These are phyloP conservation scores for Cyaniris semiargus DNA, from an alignment of 2,888 invertebrate species.

Conservation along the genomic window DNA sequence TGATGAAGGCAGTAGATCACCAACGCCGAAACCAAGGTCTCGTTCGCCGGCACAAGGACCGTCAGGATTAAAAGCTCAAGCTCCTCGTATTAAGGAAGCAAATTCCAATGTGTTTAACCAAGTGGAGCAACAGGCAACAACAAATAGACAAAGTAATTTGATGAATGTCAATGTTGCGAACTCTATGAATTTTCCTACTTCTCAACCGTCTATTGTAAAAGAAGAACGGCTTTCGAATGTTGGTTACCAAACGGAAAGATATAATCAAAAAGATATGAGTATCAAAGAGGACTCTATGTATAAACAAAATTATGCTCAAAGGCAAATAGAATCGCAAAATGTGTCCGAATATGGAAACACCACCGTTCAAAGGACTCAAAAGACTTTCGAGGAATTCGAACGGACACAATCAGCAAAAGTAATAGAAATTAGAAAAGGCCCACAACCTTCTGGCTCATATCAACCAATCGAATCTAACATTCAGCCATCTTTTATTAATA, in stretches of 20 bases:
- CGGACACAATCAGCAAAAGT: slow-evolving; percentile 83
- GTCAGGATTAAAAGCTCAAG: slow-evolving; percentile 83
- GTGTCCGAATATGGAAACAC: slow-evolving; percentile 77
- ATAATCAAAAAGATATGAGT: slow-evolving; percentile 62
- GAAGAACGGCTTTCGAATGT: slow-evolving; percentile 74
- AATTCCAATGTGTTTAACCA: slow-evolving; percentile 52
- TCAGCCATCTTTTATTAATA: slow-evolving; percentile 60
- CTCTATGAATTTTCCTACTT: slow-evolving; percentile 56
- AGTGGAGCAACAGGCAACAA: slow-evolving; percentile 43
- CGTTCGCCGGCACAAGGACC: slow-evolving; percentile 87
- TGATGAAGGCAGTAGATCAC: slow-evolving; percentile 82
- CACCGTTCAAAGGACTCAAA: slow-evolving; percentile 83
- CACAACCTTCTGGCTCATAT: slow-evolving; percentile 55
- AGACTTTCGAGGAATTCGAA: slow-evolving; percentile 85
- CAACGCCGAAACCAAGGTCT: slow-evolving; percentile 82
- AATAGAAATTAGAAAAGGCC: slow-evolving; percentile 81
- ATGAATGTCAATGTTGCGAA: slow-evolving; percentile 25
- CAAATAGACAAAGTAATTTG: slow-evolving; percentile 34
- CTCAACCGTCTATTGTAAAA: slow-evolving; percentile 71
- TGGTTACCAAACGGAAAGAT: slow-evolving; percentile 73
- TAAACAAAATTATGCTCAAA: slow-evolving; percentile 68
- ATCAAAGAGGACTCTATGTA: slow-evolving; percentile 65
- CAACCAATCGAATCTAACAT: slow-evolving; percentile 63
- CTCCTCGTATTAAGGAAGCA: slow-evolving; percentile 82
- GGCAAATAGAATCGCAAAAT: slow-evolving; percentile 73